Conservation (phyloP, 2,888 invertebrate genomes). For the Andrena bucephala region DNA sequence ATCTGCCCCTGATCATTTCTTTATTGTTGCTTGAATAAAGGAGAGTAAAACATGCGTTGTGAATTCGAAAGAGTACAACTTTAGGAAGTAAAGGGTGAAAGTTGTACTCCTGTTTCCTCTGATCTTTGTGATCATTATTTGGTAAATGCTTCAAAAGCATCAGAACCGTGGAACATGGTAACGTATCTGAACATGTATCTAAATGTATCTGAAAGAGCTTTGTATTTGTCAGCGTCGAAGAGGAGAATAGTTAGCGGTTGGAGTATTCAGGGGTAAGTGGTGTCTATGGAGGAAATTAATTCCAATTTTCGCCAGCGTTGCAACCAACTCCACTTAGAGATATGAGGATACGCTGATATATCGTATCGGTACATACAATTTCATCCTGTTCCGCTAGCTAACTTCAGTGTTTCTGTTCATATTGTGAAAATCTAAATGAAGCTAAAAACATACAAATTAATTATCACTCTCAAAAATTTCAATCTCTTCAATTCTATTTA, state of each 20-base stretch:
- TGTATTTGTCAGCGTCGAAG: background rate
- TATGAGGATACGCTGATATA: background rate
- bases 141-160: too few species aligned
- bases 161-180: too few species aligned
- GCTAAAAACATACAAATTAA: background rate
- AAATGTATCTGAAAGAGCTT: background rate
- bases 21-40: too few species aligned
- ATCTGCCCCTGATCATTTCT: too few species aligned
- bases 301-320: background rate
- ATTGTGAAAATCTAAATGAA: background rate
- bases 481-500: too few species aligned
- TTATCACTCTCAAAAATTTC: background rate
- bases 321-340: background rate
- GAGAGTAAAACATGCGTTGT: too few species aligned
- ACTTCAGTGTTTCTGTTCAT: background rate
- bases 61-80: too few species aligned
- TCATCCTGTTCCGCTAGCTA: background rate
- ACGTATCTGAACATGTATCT: too few species aligned
- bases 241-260: background rate
- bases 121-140: too few species aligned
- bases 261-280: background rate
- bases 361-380: background rate
- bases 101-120: too few species aligned
- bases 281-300: conserved; percentile 13
- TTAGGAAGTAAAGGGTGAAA: too few species aligned